Conservation (phyloP, 1,140 invertebrate species). For the Sesamia nonagrioides region DNA sequence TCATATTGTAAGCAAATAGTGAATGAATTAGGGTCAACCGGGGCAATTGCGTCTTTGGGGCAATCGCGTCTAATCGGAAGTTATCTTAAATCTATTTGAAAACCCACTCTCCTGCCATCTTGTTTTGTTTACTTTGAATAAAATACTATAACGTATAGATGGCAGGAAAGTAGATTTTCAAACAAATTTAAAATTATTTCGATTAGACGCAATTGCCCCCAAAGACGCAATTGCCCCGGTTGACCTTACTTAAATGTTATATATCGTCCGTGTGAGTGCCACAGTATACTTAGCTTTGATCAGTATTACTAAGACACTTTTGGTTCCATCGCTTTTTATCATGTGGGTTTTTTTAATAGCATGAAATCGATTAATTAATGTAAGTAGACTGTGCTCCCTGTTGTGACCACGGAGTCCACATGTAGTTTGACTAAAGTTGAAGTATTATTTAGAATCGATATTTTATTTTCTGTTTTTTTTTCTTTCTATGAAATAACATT, state of each 20-base stretch:
- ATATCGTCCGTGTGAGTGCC: slow-evolving; percentile 12
- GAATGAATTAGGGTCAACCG: too few relatives aligned
- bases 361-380: slow-evolving; percentile 64
- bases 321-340: slow-evolving; percentile 77
- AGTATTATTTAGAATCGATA: not conserved
- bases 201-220: too few relatives aligned
- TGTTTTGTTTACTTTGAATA: too few relatives aligned
- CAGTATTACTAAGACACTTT: slow-evolving; percentile 50
- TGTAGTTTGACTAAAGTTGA: slow-evolving; percentile 21
- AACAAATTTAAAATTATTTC: too few relatives aligned
- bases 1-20: slow-evolving; percentile 22
- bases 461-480: not conserved
- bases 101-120: too few relatives aligned
- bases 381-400: slow-evolving; percentile 67
- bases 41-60: too few relatives aligned
- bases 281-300: slow-evolving; percentile 52
- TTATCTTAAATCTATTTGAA: too few relatives aligned
- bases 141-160: too few relatives aligned
- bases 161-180: too few relatives aligned
- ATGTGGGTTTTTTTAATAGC: slow-evolving; percentile 87
- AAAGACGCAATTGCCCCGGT: too few relatives aligned
- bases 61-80: too few relatives aligned
- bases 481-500: not conserved
- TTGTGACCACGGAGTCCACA: slow-evolving; percentile 39
- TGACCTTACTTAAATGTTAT: not conserved